Percentiles rank a stretch among this genome's conserved stretches.
Conservation (phyloP, 2,797 vertebrate genomes). For the Clarias fuscus region DNA sequence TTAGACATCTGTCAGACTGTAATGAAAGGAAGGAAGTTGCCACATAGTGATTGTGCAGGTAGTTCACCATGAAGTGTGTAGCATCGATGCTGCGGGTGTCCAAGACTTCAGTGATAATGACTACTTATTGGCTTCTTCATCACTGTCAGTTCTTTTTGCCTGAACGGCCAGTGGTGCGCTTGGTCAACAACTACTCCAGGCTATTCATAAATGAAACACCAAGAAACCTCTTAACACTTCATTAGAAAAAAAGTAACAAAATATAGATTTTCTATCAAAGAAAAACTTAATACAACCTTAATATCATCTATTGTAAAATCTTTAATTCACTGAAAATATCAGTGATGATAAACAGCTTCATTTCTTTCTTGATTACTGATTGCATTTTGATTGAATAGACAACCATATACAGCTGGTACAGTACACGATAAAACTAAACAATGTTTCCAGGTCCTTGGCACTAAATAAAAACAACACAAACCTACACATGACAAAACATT, state of each 20-base stretch:
- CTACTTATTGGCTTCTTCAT: conserved; percentile 47
- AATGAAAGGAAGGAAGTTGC: conserved; percentile 27
- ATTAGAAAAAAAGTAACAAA: background rate
- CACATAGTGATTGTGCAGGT: conserved; percentile 30
- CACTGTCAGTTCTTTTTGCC: conserved; percentile 44
- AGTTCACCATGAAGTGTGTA: conserved; percentile 35
- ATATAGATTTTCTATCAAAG: background rate
- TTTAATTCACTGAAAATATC: too few species aligned
- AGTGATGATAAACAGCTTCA: background rate
- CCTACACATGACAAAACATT: too few species aligned
- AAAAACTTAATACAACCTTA: background rate
- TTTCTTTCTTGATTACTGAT: background rate
- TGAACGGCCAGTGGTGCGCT: conserved; percentile 16
- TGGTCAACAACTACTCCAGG: background rate
- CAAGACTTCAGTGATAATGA: conserved; percentile 37
- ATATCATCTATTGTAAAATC: too few species aligned
- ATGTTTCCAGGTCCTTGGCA: too few species aligned
- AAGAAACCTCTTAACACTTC: background rate
- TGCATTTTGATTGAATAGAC: background rate
- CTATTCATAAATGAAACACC: background rate
- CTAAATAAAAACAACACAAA: too few species aligned
- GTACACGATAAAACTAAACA: too few species aligned
- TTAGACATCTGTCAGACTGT: conserved; percentile 31
- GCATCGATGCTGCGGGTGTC: conserved; percentile 36
- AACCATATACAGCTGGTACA: too few species aligned